Evolutionary conservation across 2,797 vertebrate species (phyloP).

Genomic region (Sebastes umbrosus): DNA sequence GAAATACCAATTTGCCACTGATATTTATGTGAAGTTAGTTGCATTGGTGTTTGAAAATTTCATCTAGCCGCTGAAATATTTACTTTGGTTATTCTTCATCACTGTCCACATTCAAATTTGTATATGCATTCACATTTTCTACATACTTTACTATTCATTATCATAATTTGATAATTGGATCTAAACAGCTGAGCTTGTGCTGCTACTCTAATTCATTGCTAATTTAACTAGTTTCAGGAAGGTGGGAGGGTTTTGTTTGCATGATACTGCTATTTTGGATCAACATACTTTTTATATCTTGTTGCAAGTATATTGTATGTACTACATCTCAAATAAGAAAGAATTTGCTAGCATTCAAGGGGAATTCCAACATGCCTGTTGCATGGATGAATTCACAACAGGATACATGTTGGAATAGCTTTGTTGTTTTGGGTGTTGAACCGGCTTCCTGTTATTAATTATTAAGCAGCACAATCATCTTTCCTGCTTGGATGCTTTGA

Average conservation of each 20-base stretch:
- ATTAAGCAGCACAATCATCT: conserved; percentile 27
- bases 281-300: neutral
- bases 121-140: no score
- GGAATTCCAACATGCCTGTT: neutral
- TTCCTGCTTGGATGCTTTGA: neutral
- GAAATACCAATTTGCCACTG: neutral
- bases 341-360: neutral
- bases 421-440: conserved; percentile 7
- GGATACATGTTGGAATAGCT: neutral
- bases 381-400: neutral
- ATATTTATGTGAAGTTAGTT: neutral
- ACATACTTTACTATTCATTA: no score
- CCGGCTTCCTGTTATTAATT: conserved; percentile 35
- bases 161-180: no score
- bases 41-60: no score
- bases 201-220: neutral
- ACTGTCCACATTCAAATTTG: neutral
- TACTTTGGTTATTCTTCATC: neutral
- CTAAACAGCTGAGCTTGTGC: no score
- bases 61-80: neutral
- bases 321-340: neutral
- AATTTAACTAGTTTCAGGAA: neutral
- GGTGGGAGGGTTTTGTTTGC: neutral
- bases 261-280: neutral
- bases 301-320: neutral